Conservation (phyloP, 2,888 invertebrate genomes). For the Epinotia ramella region DNA sequence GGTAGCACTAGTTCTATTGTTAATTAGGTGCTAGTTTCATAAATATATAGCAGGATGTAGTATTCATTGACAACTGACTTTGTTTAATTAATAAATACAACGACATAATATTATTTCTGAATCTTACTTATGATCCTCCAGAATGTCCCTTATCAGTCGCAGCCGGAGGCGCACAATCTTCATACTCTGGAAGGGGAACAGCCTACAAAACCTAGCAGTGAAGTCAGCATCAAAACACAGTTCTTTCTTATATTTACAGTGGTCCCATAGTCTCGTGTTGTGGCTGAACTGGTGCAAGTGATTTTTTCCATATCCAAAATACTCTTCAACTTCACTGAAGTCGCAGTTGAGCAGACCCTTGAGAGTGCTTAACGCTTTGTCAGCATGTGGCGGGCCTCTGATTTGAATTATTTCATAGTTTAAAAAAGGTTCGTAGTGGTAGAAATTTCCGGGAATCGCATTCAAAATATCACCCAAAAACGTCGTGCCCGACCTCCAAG, state of each 20-base stretch:
- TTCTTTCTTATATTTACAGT: slow-evolving; percentile 87
- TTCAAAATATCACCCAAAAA: slow-evolving; percentile 94
- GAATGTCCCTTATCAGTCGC: slow-evolving; percentile 88
- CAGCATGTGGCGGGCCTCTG: slow-evolving; percentile 89
- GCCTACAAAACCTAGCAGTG: slow-evolving; percentile 90
- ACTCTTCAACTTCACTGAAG: slow-evolving; percentile 90
- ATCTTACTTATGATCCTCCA: slow-evolving; percentile 89
- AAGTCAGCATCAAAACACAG: slow-evolving; percentile 85
- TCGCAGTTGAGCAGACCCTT: slow-evolving; percentile 91
- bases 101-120: not conserved
- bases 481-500: slow-evolving; percentile 96
- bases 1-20: not conserved
- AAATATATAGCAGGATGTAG: not conserved
- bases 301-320: slow-evolving; percentile 90
- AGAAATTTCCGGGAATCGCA: slow-evolving; percentile 93
- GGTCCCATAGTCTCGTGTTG: slow-evolving; percentile 93
- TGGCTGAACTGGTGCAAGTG: slow-evolving; percentile 94
- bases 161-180: slow-evolving; percentile 93
- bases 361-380: slow-evolving; percentile 87
- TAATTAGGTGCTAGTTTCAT: not conserved
- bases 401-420: slow-evolving; percentile 94
- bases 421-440: slow-evolving; percentile 95
- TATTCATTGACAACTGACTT: not conserved
- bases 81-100: not conserved
- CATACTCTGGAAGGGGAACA: slow-evolving; percentile 96